Evolutionary conservation across 2,113 vertebrate species (phyloP).

Genomic region (Mormyrus iriodes): DNA sequence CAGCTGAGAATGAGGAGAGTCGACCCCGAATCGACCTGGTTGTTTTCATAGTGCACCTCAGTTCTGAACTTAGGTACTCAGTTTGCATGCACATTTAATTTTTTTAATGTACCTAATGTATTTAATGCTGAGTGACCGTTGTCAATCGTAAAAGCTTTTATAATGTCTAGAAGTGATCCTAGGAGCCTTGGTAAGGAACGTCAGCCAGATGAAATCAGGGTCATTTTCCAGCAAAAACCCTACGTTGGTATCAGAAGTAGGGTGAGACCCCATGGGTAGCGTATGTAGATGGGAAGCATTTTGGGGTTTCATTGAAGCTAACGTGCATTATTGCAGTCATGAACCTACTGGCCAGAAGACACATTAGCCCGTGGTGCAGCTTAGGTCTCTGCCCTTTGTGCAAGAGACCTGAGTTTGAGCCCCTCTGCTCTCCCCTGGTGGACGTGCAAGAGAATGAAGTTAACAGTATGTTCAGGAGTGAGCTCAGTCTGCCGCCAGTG

Average conservation of each 20-base stretch:
- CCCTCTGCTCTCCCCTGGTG: background rate
- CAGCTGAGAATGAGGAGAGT: conserved; percentile 49
- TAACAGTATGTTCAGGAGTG: background rate
- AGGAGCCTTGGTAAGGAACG: background rate
- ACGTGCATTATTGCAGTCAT: background rate
- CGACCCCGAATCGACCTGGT: conserved; percentile 64
- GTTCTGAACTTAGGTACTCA: conserved; percentile 54
- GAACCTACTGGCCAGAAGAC: background rate
- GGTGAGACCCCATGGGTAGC: background rate
- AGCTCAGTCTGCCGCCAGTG: background rate
- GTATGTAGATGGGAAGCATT: background rate
- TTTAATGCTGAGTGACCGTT: background rate
- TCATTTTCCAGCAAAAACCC: background rate
- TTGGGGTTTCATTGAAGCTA: background rate
- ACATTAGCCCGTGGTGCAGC: background rate
- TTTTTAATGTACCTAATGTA: background rate
- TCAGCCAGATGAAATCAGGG: background rate
- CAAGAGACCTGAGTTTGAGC: background rate
- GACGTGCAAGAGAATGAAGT: background rate
- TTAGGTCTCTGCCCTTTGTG: background rate
- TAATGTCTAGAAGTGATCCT: background rate
- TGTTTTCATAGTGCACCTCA: conserved; percentile 62
- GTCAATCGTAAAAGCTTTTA: background rate
- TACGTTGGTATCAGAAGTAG: background rate
- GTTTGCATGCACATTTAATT: background rate